Conservation (phyloP, 2,888 invertebrate genomes). For the Ophion obscuratus region DNA sequence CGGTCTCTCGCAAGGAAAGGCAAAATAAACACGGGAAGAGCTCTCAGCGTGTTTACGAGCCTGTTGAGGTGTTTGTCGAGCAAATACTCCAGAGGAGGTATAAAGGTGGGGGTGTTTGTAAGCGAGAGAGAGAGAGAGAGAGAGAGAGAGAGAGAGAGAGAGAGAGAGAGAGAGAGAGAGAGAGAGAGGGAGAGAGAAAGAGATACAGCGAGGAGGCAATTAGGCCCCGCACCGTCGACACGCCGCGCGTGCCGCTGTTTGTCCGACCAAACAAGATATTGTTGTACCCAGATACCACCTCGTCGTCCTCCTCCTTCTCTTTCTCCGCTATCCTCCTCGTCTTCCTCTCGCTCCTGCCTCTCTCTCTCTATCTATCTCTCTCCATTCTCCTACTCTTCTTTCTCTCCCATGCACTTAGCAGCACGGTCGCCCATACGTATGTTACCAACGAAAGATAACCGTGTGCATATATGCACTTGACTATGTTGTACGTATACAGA, state of each 20-base stretch:
- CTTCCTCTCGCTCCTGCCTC: not conserved
- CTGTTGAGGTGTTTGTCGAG: conserved; percentile 66
- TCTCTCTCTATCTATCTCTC: not conserved
- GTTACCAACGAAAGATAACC: conserved; percentile 15
- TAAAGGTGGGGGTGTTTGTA: conserved; percentile 17
- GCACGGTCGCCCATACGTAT: conserved; percentile 10
- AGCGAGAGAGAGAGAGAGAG: conserved; percentile 47
- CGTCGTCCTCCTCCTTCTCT: conserved; percentile 12
- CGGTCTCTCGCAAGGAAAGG: not conserved
- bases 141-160: not conserved
- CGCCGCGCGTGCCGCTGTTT: conserved; percentile 81
- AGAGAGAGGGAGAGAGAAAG: not conserved
- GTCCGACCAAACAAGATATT: conserved; percentile 82
- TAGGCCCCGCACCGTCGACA: conserved; percentile 65
- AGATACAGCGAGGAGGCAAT: conserved; percentile 63
- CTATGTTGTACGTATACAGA: conserved; percentile 22
- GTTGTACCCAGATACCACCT: conserved; percentile 67
- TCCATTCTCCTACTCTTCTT: conserved; percentile 12
- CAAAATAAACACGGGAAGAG: conserved; percentile 1
- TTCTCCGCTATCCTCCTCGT: not conserved
- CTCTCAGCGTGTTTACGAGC: conserved; percentile 59
- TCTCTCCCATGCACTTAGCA: conserved; percentile 32
- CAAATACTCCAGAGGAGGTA: conserved; percentile 69
- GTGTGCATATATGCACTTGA: conserved; percentile 4
- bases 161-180: conserved; percentile 47